Conservation (phyloP, 2,113 vertebrate species). For the Sciurus niger region DNA sequence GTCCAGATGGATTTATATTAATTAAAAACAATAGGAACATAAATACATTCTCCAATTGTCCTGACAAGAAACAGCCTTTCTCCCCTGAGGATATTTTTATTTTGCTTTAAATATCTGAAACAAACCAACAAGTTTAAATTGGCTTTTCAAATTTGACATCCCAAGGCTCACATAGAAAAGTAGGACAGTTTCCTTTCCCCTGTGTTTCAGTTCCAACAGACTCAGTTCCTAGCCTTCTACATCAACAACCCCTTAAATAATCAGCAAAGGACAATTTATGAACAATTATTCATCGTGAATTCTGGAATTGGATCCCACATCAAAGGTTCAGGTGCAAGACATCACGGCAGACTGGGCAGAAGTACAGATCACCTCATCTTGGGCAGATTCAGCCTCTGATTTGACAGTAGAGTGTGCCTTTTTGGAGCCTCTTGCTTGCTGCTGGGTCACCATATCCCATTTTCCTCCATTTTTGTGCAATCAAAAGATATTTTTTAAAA, state of each 20-base stretch:
- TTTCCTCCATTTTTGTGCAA: neutral
- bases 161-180: neutral
- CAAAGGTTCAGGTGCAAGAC: neutral
- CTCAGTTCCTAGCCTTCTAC: neutral
- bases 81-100: neutral
- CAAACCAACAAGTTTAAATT: accelerated
- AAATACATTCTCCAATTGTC: too few species aligned
- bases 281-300: neutral
- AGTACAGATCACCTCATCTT: neutral
- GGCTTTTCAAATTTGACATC: conserved; percentile 22
- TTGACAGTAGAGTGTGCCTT: neutral
- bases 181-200: neutral
- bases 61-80: neutral
- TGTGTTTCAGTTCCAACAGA: accelerated
- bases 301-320: neutral
- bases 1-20: too few species aligned
- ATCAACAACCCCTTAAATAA: neutral
- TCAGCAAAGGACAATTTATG: neutral
- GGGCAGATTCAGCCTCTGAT: neutral
- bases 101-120: neutral
- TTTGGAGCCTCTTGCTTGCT: neutral
- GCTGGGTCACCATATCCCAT: neutral
- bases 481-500: conserved; percentile 20
- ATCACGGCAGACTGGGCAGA: neutral
- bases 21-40: too few species aligned